Conservation (phyloP, 2,888 invertebrate species). For the Drosophila leonis region DNA sequence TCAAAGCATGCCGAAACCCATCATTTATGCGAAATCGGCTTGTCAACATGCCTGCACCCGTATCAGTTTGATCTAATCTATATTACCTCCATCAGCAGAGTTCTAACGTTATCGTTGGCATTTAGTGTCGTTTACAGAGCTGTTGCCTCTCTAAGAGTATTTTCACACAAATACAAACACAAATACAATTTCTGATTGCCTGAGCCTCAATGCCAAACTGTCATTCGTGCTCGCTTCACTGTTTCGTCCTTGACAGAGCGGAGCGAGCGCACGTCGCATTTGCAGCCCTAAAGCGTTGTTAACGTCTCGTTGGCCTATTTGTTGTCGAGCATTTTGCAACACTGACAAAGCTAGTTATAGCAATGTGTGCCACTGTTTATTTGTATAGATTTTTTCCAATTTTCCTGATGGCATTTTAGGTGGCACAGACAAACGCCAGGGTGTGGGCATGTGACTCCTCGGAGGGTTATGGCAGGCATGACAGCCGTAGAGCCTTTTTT, state of each 20-base stretch:
- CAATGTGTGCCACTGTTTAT: constrained; percentile 47
- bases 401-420: constrained; percentile 76
- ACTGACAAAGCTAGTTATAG: constrained; percentile 62
- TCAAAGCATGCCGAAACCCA: not conserved
- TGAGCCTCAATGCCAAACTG: constrained; percentile 50
- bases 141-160: constrained; percentile 1
- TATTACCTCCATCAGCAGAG: constrained; percentile 28
- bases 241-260: constrained; percentile 40
- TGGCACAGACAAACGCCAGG: constrained; percentile 39
- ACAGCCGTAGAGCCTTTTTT: constrained; percentile 14
- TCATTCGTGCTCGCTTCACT: constrained; percentile 39
- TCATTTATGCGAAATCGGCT: not conserved
- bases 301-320: constrained; percentile 53
- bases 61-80: constrained; percentile 30
- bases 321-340: constrained; percentile 44
- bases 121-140: constrained; percentile 49
- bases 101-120: constrained; percentile 30
- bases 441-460: constrained; percentile 19
- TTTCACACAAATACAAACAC: constrained; percentile 10
- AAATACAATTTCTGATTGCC: constrained; percentile 45
- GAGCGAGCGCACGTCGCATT: constrained; percentile 47
- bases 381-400: constrained; percentile 71
- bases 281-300: constrained; percentile 42
- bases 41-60: constrained; percentile 18
- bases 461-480: constrained; percentile 24